Conservation (phyloP, 1,140 invertebrate species). For the Plectrocnemia conspersa region DNA sequence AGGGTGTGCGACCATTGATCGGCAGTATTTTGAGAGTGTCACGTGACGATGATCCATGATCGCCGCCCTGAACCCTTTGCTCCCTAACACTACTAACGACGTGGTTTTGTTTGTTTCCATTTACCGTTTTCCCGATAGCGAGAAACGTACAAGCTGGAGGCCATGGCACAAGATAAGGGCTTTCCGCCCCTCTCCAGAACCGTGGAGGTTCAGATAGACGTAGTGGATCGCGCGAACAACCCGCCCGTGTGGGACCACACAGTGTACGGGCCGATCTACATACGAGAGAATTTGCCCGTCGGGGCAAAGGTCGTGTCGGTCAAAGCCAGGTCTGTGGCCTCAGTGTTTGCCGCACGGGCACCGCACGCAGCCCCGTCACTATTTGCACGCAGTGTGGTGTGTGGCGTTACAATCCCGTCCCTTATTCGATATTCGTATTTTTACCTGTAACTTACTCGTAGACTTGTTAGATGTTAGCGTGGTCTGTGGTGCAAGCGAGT, state of each 20-base stretch:
- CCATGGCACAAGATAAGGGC: constrained; percentile 94
- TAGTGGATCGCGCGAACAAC: constrained; percentile 95
- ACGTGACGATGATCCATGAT: constrained; percentile 36
- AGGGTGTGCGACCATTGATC: constrained; percentile 38
- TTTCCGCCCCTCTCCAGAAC: constrained; percentile 87
- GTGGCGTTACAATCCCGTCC: constrained; percentile 37
- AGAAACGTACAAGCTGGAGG: constrained; percentile 95
- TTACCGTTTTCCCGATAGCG: constrained; percentile 68
- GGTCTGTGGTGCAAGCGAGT: constrained; percentile 26
- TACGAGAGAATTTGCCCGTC: constrained; percentile 94
- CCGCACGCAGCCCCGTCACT: constrained; percentile 54
- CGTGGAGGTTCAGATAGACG: constrained; percentile 95
- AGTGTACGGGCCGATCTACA: constrained; percentile 92
- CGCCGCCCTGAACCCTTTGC: constrained; percentile 42
- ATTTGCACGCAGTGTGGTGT: constrained; percentile 47
- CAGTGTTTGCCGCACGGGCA: constrained; percentile 51
- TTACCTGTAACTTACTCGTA: constrained; percentile 31
- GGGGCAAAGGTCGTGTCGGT: constrained; percentile 94
- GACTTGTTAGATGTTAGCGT: constrained; percentile 33
- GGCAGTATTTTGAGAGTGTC: too few relatives aligned
- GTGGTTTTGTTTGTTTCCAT: constrained; percentile 61
- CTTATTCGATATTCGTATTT: constrained; percentile 26
- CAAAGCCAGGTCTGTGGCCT: constrained; percentile 90
- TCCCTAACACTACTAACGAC: constrained; percentile 59
- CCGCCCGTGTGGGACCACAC: constrained; percentile 94